Conservation (phyloP, 1,140 invertebrate species). For the Brachionus rubens region DNA sequence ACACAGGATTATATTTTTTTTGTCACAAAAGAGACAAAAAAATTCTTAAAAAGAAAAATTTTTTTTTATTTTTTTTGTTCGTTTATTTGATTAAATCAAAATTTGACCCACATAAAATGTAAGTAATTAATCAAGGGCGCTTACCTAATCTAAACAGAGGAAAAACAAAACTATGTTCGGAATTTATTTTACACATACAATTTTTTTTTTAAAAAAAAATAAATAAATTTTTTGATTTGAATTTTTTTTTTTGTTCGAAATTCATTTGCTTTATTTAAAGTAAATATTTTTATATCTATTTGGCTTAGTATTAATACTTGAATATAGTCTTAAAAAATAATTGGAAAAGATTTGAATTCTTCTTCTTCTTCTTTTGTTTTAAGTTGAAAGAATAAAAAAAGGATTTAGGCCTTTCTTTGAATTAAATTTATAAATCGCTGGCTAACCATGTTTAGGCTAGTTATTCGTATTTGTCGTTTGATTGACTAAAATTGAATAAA, state of each 20-base stretch:
- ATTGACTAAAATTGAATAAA: no score
- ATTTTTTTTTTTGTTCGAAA: background rate
- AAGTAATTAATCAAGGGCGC: conserved; percentile 39
- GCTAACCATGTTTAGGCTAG: no score
- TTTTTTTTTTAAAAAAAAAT: conserved; percentile 27
- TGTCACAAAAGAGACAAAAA: no score
- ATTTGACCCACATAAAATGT: conserved; percentile 4
- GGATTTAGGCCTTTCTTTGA: no score
- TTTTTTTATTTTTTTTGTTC: no score
- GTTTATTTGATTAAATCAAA: background rate
- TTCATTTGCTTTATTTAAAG: conserved; percentile 20
- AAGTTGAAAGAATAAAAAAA: no score
- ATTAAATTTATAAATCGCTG: no score
- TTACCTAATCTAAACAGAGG: conserved; percentile 22
- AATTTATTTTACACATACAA: conserved; percentile 11
- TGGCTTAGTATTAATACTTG: background rate
- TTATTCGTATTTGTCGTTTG: no score
- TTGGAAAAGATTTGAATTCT: background rate
- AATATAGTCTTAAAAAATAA: background rate
- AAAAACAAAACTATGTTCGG: conserved; percentile 11
- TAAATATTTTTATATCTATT: conserved; percentile 9
- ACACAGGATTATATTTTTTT: no score
- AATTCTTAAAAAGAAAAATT: no score
- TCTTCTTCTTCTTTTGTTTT: background rate
- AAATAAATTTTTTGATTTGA: no score